Conservation (phyloP, 2,113 vertebrate species). For the Dipodomys ordii region DNA sequence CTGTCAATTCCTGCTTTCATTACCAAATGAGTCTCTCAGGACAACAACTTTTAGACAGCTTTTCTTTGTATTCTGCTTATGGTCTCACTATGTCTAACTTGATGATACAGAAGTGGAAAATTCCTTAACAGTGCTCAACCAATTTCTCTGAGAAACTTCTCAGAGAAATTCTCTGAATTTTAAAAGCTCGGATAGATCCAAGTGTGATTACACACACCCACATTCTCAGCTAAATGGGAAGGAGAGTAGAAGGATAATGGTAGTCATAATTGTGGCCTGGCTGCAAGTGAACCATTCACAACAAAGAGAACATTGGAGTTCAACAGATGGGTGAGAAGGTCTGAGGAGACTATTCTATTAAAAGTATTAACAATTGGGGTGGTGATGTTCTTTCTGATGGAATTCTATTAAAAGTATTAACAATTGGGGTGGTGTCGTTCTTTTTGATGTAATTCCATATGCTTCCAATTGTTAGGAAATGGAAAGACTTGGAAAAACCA, state of each 20-base stretch:
- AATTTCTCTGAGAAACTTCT: background rate
- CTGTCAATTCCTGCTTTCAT: conserved; percentile 12
- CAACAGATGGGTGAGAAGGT: background rate
- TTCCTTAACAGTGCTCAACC: background rate
- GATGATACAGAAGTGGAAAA: background rate
- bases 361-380: too few species aligned
- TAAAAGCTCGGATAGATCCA: background rate
- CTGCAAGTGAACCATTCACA: background rate
- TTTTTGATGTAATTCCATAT: too few species aligned
- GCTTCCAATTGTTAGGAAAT: too few species aligned
- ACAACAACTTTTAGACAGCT: background rate
- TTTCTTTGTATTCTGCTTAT: background rate
- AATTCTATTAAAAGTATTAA: too few species aligned
- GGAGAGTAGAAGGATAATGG: too few species aligned
- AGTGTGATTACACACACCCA: too few species aligned
- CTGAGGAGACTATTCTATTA: background rate
- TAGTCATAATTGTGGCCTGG: too few species aligned
- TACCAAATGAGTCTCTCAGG: background rate
- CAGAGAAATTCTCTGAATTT: background rate
- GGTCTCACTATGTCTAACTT: background rate
- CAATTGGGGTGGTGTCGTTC: too few species aligned
- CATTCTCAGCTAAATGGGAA: too few species aligned
- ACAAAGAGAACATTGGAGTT: too few species aligned
- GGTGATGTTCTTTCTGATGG: too few species aligned
- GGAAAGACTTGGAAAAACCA: too few species aligned